Base-by-base conservation (phyloP, 2,797 vertebrate genomes). In the Champsocephalus gunnari region DNA sequence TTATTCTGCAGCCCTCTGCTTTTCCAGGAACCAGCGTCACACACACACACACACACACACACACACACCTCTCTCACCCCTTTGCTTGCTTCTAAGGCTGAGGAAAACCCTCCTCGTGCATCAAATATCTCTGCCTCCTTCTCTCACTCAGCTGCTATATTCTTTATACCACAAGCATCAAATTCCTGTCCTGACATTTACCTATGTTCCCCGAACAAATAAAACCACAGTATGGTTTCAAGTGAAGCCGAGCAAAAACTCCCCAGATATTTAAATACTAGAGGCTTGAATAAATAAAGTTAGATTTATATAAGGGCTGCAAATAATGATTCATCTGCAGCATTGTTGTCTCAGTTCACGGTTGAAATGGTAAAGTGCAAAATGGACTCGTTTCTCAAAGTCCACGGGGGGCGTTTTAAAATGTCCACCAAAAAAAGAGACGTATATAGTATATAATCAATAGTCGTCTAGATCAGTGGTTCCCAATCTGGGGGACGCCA, bases 1-100 rank as follows among this genome's bases (percentile, higher is more conserved):
- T 90, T 93, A 92, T 92, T 91, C 90, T 93, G 92, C 92, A 89
- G 90, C 85, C 84, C 85, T 86, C 82, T 87, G 85, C 85, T 93
- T 92, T 91, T 92, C 93, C 91, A 90, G 90, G 89, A 93, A 92
- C 85, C 71, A 80, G 75, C 84, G 71, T 85, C 84, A 83, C 84
- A 81, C 76, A 51, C 76, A 63, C 75, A 71, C 86, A 28, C 54
- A 59, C 62, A 19, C 28, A 45, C 77, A 50, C 73, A 50, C 68
- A 50, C 67, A 44, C 78, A 66, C 59, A 41, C 66, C 62, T 45
- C 61, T 34, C 76, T 4, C 67, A 75, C 71, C 45, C 21, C 82
- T 80, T 71, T 75, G 83, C 77, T 58, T 65, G 70, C 82, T 80
- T 81, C 67, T 71, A 57, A 81, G 67, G 72, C 77, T 48, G 75